Conservation (phyloP, 1,140 invertebrate genomes). For the Adelges cooleyi region DNA sequence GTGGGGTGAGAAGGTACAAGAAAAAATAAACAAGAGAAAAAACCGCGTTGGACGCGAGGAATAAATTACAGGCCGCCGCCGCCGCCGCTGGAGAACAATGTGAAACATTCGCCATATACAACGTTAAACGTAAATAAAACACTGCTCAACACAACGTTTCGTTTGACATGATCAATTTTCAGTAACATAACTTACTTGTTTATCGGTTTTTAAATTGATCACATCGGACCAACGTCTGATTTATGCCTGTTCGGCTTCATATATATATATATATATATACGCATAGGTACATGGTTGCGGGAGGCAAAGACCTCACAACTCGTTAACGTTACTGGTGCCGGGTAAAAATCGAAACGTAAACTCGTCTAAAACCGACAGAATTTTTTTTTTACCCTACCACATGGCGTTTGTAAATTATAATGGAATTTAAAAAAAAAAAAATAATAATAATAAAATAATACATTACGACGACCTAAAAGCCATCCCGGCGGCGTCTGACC, state of each 20-base stretch:
- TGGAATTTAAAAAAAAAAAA: too few relatives aligned
- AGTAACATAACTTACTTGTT: constrained; percentile 11
- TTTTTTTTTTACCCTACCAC: too few relatives aligned
- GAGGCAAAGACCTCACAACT: neutral
- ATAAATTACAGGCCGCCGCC: neutral
- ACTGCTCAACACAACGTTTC: neutral
- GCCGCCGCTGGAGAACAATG: neutral
- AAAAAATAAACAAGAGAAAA: neutral
- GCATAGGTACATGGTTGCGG: neutral
- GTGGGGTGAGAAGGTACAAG: neutral
- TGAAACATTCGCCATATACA: neutral
- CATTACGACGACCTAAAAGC: too few relatives aligned
- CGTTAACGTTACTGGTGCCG: neutral
- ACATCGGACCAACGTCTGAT: neutral
- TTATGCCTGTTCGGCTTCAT: neutral
- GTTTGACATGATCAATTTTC: constrained; percentile 16
- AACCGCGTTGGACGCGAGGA: constrained; percentile 2
- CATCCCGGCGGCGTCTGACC: too few relatives aligned
- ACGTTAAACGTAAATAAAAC: neutral
- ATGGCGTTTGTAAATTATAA: too few relatives aligned
- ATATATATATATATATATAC: neutral
- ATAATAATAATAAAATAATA: too few relatives aligned
- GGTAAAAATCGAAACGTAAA: too few relatives aligned
- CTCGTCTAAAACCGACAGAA: too few relatives aligned
- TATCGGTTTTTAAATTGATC: neutral